Conservation (phyloP, 2,113 vertebrate genomes). For the Pristiophorus japonicus region DNA sequence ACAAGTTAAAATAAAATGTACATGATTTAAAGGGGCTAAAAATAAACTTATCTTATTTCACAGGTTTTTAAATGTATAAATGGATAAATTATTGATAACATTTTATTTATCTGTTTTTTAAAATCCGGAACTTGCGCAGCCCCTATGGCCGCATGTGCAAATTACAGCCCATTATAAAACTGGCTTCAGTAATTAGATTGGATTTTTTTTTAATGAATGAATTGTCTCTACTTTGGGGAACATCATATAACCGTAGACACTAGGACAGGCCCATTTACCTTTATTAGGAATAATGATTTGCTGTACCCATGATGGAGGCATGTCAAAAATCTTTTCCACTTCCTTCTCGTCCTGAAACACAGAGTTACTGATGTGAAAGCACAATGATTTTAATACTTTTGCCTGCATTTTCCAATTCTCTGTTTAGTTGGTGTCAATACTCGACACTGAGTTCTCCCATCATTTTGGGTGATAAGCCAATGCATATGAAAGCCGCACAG, state of each 20-base stretch:
- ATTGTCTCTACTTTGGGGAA: not conserved
- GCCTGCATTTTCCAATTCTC: not conserved
- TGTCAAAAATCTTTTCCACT: slow-evolving; percentile 55
- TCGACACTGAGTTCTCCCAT: not conserved
- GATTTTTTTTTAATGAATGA: not conserved
- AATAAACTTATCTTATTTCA: no score
- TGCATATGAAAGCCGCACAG: not conserved
- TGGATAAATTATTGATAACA: no score
- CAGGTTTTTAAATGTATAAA: no score
- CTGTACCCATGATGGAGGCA: slow-evolving; percentile 75
- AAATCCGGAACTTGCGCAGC: no score
- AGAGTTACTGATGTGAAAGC: not conserved
- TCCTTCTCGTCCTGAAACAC: slow-evolving; percentile 51
- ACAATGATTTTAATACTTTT: not conserved
- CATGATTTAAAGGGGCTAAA: no score
- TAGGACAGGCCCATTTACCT: slow-evolving; percentile 53
- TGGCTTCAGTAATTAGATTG: not conserved
- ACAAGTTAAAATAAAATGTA: no score
- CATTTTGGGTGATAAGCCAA: not conserved
- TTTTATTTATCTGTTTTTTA: no score
- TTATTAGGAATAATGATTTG: slow-evolving; percentile 58
- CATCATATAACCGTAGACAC: not conserved
- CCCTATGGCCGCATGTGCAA: no score
- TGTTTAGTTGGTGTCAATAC: not conserved
- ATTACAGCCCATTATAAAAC: no score